phyloP scores from a whole-genome alignment of 2,113 vertebrate genomes.

The Bos javanicus region DNA sequence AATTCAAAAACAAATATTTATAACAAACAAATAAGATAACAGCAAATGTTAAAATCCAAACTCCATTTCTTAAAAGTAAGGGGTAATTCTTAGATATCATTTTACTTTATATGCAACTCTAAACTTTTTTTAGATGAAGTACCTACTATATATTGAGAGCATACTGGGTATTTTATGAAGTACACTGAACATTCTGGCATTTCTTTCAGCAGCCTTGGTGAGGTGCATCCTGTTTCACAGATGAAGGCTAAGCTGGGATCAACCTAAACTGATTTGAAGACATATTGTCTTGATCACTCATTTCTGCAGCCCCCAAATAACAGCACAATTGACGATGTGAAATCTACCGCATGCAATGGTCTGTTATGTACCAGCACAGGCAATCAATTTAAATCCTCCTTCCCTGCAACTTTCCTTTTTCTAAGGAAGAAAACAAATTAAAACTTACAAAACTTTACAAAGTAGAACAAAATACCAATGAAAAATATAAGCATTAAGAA shows the following conservation, averaged over 20 bases:
- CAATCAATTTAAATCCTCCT: not conserved
- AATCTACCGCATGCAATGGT: fast-evolving
- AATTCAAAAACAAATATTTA: not conserved
- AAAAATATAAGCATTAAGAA: not conserved
- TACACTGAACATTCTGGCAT: not conserved
- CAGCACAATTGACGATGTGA: not conserved
- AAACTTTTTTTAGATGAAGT: not conserved
- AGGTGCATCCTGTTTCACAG: not conserved
- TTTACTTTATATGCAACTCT: not conserved
- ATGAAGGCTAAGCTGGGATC: not conserved
- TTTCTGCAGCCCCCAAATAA: not conserved
- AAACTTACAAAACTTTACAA: not conserved
- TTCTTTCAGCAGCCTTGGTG: not conserved
- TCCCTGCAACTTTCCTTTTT: not conserved
- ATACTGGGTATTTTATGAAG: not conserved
- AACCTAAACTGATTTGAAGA: not conserved
- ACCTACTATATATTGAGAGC: not conserved
- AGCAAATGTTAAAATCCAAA: not conserved
- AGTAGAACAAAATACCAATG: not conserved
- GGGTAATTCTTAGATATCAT: not conserved
- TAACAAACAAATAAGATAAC: not conserved
- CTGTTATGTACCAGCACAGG: not conserved
- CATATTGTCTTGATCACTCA: not conserved
- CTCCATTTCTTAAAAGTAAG: not conserved
- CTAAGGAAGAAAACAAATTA: not conserved